Percentiles rank a stretch among this genome's conserved stretches.
Evolutionary conservation across 35 echinoderm and acorn worm species (phyloP).

Genomic region (Holothuria glaberrima): DNA sequence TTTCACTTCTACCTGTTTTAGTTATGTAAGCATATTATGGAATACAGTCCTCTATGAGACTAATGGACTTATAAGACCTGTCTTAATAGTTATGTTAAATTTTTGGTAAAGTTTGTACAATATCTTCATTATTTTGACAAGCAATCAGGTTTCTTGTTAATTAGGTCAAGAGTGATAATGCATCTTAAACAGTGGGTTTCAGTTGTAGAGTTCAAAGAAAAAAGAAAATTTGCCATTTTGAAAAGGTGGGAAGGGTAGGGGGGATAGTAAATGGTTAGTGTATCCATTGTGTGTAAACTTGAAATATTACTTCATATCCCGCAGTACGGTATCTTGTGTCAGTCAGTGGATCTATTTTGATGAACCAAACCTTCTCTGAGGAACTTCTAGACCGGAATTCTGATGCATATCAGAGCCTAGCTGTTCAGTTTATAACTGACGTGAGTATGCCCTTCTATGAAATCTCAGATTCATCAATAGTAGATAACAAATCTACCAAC

Average conservation of each 20-base stretch:
- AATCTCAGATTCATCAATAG: no score
- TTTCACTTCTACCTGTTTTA: no score
- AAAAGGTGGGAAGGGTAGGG: not conserved
- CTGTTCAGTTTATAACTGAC: constrained; percentile 15
- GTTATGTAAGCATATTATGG: no score
- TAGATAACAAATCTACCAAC: no score
- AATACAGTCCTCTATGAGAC: no score
- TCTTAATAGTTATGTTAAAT: no score
- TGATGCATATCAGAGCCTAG: not conserved
- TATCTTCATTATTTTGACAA: no score
- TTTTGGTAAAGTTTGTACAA: no score
- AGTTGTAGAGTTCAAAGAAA: no score
- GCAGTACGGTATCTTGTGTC: constrained; percentile 27
- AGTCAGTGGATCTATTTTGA: not conserved
- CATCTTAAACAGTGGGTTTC: not conserved
- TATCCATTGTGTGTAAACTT: not conserved
- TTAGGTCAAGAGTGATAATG: not conserved
- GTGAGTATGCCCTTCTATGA: not conserved
- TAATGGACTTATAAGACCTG: no score
- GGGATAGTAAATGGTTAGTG: not conserved
- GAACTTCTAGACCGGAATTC: constrained; percentile 20
- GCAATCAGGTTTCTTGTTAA: no score
- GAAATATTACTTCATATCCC: not conserved
- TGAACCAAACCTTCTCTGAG: constrained; percentile 20
- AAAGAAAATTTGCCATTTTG: not conserved